phyloP scores from a whole-genome alignment of 2,113 vertebrate genomes.

The Gallinago undulata region DNA sequence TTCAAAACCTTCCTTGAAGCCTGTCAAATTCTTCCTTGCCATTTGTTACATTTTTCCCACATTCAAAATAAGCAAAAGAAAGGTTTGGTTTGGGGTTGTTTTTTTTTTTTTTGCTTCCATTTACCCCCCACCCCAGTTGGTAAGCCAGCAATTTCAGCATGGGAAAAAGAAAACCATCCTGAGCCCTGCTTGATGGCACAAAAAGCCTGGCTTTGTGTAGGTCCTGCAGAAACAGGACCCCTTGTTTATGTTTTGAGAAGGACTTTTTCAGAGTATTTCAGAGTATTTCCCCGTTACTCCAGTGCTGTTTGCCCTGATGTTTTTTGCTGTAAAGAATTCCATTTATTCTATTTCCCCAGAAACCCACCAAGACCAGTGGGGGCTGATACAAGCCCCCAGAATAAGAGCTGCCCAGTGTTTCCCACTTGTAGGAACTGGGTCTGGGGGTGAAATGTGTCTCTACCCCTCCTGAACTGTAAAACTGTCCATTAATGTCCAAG shows the following conservation, averaged over 20 bases:
- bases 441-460: neutral
- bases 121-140: neutral
- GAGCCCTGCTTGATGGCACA: neutral
- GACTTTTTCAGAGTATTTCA: neutral
- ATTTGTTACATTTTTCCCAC: neutral
- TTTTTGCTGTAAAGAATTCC: neutral
- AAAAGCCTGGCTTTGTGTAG: neutral
- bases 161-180: neutral
- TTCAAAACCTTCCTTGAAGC: slow-evolving; percentile 6
- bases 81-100: too few relatives aligned
- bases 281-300: neutral
- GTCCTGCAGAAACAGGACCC: neutral
- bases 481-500: neutral
- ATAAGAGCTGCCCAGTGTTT: neutral
- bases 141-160: neutral
- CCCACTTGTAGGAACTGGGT: neutral
- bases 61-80: neutral
- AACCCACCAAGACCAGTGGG: neutral
- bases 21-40: slow-evolving; percentile 17
- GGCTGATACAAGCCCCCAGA: neutral
- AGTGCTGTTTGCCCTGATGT: accelerated
- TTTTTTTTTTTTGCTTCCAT: neutral
- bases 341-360: neutral
- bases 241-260: accelerated
- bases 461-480: neutral